Conservation (phyloP, 2,888 invertebrate genomes). For the Phengaris arion region DNA sequence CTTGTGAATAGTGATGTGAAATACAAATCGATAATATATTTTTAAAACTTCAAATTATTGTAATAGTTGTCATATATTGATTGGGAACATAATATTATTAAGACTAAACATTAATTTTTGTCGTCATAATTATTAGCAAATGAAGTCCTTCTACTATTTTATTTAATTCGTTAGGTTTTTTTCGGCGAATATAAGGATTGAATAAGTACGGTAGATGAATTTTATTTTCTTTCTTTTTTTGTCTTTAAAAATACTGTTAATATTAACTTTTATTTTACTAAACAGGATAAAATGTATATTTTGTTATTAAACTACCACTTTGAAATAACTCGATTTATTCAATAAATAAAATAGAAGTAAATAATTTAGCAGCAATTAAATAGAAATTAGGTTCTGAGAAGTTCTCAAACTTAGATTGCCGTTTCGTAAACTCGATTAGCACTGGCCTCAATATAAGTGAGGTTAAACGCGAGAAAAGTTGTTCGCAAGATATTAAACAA, state of each 20-base stretch:
- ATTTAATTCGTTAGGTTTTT: too few relatives aligned
- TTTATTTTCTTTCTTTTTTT: too few relatives aligned
- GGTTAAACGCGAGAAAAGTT: constrained; percentile 4
- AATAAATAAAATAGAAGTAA: not conserved
- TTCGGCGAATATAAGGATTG: too few relatives aligned
- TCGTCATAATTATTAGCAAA: too few relatives aligned
- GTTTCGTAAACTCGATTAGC: constrained; percentile 12
- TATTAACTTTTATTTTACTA: too few relatives aligned
- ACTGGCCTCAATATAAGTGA: not conserved
- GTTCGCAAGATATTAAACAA: not conserved
- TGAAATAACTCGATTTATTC: not conserved
- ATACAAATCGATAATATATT: not conserved
- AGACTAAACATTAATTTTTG: too few relatives aligned
- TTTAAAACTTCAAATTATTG: not conserved
- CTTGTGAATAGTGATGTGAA: not conserved
- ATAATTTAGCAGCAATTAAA: constrained; percentile 2
- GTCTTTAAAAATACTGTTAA: too few relatives aligned
- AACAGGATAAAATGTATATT: not conserved
- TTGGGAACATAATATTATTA: too few relatives aligned
- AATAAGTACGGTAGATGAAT: too few relatives aligned
- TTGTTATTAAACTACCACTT: not conserved
- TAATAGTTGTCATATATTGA: too few relatives aligned
- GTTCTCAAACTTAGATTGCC: not conserved
- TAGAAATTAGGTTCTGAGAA: constrained; percentile 6
- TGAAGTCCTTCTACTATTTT: too few relatives aligned